These are phyloP conservation scores for Scaptomyza reducta DNA, from an alignment of 2,888 invertebrate genomes.

Conservation along the genomic window DNA sequence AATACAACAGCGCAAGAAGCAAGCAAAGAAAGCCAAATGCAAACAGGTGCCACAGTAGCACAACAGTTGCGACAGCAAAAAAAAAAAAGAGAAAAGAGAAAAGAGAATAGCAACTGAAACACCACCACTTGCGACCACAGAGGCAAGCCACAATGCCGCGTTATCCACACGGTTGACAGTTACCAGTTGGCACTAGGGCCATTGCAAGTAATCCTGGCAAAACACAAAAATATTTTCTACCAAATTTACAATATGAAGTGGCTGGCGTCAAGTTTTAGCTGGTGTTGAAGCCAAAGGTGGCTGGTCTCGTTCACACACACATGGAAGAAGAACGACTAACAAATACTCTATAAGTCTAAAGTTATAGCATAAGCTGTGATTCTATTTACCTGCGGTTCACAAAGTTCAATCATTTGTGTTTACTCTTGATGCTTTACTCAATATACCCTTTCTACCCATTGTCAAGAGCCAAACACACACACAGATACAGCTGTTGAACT, in stretches of 20 bases:
- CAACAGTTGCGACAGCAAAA: background rate
- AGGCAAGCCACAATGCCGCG: slow-evolving; percentile 42
- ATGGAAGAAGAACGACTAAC: too few species aligned
- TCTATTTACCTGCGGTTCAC: too few species aligned
- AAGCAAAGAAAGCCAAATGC: slow-evolving; percentile 42
- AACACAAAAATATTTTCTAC: slow-evolving; percentile 72
- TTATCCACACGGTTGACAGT: slow-evolving; percentile 20
- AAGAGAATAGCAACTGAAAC: slow-evolving; percentile 10
- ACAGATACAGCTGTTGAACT: slow-evolving; percentile 52
- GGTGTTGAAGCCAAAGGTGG: slow-evolving; percentile 61
- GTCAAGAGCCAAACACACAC: slow-evolving; percentile 3
- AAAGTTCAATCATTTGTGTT: too few species aligned
- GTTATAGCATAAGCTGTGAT: too few species aligned
- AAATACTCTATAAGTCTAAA: background rate
- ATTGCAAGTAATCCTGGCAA: slow-evolving; percentile 70
- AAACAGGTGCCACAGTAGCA: slow-evolving; percentile 64
- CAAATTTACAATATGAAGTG: slow-evolving; percentile 73
- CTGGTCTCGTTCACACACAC: slow-evolving; percentile 38
- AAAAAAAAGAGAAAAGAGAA: background rate
- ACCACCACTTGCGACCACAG: slow-evolving; percentile 47
- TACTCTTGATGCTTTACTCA: background rate
- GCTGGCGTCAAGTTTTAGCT: slow-evolving; percentile 41
- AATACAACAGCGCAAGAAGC: slow-evolving; percentile 43
- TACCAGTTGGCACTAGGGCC: slow-evolving; percentile 16
- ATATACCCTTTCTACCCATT: background rate